Percentiles rank a stretch among this genome's conserved stretches.
These are phyloP conservation scores for Paracentrotus lividus DNA, from an alignment of 53 echinoderm and acorn worm genomes.

Conservation along the genomic window DNA sequence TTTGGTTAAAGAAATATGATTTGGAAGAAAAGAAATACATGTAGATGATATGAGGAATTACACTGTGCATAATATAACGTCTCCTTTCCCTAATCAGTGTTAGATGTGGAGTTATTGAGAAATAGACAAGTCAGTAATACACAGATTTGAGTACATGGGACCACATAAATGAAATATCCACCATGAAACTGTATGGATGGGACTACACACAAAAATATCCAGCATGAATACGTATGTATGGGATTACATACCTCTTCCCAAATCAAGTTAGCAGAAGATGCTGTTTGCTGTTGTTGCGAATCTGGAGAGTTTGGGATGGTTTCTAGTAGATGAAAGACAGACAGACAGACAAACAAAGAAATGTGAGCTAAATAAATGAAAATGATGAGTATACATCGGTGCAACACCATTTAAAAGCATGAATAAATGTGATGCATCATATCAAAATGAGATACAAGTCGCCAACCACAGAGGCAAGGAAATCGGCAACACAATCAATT, in stretches of 20 bases:
- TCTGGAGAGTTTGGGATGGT: constrained; percentile 8
- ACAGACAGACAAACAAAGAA: constrained; percentile 36
- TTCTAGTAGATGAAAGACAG: constrained; percentile 50
- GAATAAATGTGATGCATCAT: no score
- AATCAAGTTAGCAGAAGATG: constrained; percentile 59
- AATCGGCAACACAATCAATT: no score
- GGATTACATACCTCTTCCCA: constrained; percentile 67
- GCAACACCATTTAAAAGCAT: neutral
- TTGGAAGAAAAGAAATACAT: neutral
- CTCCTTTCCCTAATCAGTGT: no score
- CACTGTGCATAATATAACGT: neutral
- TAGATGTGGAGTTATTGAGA: no score
- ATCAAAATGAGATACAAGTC: no score
- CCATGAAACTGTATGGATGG: neutral
- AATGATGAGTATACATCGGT: constrained; percentile 6
- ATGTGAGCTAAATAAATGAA: neutral
- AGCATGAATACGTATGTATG: neutral
- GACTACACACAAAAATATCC: constrained; percentile 1
- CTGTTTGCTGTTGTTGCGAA: constrained; percentile 39
- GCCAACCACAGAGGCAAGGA: no score
- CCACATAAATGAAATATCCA: neutral
- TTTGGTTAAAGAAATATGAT: neutral
- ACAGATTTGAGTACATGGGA: neutral
- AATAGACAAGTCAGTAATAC: neutral
- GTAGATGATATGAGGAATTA: neutral